phyloP scores from a whole-genome alignment of 1,140 invertebrate species.

The Drosophila arizonae region DNA sequence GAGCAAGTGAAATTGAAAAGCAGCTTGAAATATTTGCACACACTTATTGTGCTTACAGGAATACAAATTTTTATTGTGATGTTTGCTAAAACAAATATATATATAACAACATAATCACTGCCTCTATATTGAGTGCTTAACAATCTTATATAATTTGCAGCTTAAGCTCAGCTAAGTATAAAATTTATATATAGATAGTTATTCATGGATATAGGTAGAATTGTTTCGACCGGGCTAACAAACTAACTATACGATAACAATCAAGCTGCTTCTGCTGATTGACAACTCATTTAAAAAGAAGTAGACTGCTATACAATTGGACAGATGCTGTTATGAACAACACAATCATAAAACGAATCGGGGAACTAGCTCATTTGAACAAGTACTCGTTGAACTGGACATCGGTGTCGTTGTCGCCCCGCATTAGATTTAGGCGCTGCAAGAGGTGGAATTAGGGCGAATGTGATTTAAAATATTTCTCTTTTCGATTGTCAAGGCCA shows the following conservation, averaged over 20 bases:
- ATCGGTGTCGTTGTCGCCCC: conserved; percentile 52
- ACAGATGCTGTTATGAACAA: background rate
- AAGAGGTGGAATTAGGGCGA: background rate
- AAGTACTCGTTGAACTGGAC: conserved; percentile 60
- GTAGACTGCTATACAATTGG: background rate
- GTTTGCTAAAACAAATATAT: background rate
- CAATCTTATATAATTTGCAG: conserved; percentile 4
- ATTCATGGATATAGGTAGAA: background rate
- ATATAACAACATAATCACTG: conserved; percentile 1
- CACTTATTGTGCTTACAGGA: background rate
- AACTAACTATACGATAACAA: background rate
- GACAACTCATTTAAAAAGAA: background rate
- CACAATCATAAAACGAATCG: background rate
- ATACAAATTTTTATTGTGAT: conserved; percentile 1
- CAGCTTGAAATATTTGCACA: too few species aligned
- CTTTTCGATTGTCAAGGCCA: background rate
- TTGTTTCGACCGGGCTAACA: background rate
- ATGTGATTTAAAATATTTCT: background rate
- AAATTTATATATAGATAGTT: background rate
- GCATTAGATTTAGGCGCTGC: conserved; percentile 55
- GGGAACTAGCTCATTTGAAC: conserved; percentile 45
- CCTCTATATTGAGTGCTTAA: background rate
- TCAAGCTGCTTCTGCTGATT: background rate
- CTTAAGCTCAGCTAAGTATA: conserved; percentile 6
- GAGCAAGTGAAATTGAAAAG: too few species aligned